Evolutionary conservation across 2,113 vertebrate species (phyloP).

Genomic region (Craseonycteris thonglongyai): DNA sequence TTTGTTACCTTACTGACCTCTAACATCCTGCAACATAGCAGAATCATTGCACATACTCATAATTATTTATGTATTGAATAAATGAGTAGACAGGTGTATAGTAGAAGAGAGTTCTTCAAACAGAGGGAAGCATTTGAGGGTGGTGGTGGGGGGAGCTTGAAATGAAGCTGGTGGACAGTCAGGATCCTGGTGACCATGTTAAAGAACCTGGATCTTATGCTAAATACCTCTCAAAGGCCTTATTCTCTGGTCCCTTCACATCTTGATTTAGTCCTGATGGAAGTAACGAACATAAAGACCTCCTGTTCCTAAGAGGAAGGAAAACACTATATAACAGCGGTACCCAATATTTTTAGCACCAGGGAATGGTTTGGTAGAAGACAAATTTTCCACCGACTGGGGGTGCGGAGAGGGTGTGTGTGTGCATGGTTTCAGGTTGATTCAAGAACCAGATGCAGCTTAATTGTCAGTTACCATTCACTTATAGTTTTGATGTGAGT

Average conservation of each 20-base stretch:
- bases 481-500: no score
- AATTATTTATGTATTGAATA: neutral
- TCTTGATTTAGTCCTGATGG: neutral
- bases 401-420: no score
- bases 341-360: no score
- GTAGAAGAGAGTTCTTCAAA: neutral
- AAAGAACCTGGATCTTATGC: neutral
- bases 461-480: no score
- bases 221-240: neutral
- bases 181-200: neutral
- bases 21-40: neutral
- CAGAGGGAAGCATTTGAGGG: neutral
- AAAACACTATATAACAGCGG: no score
- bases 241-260: neutral
- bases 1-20: neutral
- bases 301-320: neutral
- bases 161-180: no score
- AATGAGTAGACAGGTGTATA: neutral
- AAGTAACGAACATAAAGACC: neutral
- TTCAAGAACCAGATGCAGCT: no score
- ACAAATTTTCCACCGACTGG: no score
- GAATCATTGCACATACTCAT: neutral
- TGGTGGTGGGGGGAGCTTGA: neutral
- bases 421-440: no score
- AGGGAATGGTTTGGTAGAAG: no score